Evolutionary conservation across 2,888 invertebrate genomes (phyloP).

Genomic region (Drosophila picticornis): DNA sequence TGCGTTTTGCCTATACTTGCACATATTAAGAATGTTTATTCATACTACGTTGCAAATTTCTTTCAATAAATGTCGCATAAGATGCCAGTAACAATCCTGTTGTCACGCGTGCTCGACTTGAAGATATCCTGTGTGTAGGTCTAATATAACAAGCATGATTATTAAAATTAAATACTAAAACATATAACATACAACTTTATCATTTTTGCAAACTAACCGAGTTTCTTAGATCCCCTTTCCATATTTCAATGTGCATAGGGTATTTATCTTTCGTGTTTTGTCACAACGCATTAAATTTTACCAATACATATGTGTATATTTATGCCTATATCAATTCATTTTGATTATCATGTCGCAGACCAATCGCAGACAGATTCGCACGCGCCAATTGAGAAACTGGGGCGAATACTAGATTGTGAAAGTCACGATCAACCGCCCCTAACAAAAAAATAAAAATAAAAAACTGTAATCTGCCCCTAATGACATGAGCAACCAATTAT

Average conservation of each 20-base stretch:
- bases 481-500: neutral
- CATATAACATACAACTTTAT: neutral
- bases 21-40: neutral
- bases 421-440: neutral
- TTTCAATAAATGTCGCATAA: neutral
- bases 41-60: conserved; percentile 3
- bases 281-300: neutral
- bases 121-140: neutral
- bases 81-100: neutral
- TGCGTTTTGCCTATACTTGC: neutral
- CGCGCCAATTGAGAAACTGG: conserved; percentile 25
- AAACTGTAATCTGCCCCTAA: neutral
- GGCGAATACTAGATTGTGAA: neutral
- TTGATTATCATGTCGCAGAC: conserved; percentile 5
- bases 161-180: too few species aligned
- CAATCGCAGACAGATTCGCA: conserved; percentile 17
- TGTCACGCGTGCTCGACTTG: neutral
- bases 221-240: neutral
- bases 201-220: neutral
- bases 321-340: conserved; percentile 28
- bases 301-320: neutral
- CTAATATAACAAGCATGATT: neutral
- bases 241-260: neutral
- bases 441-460: neutral
- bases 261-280: neutral